Percentiles rank a stretch among this genome's conserved stretches.
These are phyloP conservation scores for Chlorodrepanis virens DNA, from an alignment of 2,113 vertebrate genomes.

Conservation along the genomic window DNA sequence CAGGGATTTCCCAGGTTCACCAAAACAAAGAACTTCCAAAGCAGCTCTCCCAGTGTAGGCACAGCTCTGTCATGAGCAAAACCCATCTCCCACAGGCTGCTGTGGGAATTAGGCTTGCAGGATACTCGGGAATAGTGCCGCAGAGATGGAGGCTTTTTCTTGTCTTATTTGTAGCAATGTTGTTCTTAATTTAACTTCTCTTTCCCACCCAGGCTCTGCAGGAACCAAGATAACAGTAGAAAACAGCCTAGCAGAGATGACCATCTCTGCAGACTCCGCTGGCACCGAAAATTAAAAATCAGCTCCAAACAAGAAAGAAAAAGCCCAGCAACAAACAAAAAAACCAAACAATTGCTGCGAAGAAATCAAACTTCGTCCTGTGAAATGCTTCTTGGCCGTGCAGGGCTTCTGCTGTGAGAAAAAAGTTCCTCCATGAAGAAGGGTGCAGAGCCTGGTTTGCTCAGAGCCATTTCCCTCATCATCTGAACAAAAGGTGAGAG, in stretches of 20 bases:
- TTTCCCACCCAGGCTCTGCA: not conserved
- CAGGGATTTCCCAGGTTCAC: not conserved
- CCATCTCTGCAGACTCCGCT: not conserved
- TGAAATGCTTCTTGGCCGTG: not conserved
- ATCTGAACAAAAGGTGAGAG: constrained; percentile 2
- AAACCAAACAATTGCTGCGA: accelerated
- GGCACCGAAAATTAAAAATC: not conserved
- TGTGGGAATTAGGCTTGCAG: not conserved
- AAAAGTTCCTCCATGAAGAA: not conserved
- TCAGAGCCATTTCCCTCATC: not conserved
- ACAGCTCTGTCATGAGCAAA: not conserved
- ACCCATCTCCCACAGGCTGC: not conserved
- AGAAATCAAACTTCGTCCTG: not conserved
- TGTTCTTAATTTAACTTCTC: not conserved
- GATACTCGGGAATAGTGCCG: not conserved
- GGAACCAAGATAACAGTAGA: not conserved
- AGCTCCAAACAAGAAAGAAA: not conserved
- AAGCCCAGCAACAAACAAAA: not conserved
- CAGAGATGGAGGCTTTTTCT: not conserved
- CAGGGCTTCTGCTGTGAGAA: not conserved
- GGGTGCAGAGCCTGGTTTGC: not conserved
- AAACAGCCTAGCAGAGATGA: not conserved
- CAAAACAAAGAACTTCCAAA: not conserved
- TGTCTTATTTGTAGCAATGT: not conserved
- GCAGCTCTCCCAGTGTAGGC: not conserved